Base-by-base conservation (phyloP, 2,113 vertebrate species). In the Phrynosoma platyrhinos region DNA sequence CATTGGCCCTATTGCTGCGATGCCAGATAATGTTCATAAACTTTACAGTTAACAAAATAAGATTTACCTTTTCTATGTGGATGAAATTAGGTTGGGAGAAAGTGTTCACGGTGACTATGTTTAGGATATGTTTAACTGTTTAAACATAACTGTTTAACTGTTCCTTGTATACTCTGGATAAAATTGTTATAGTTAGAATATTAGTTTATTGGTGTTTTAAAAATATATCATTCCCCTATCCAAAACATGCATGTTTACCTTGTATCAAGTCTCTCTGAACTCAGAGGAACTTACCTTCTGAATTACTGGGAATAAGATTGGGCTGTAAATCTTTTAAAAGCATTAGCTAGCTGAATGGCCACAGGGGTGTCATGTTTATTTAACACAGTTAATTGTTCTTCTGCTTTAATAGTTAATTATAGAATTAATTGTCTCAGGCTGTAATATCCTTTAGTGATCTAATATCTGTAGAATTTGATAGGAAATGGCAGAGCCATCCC, bases 381-480 rank as follows among this genome's bases (percentile, higher is more conserved):
- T 92, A 89, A 91, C 88, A 74, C 72, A 84, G 88, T 92, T 94
- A 93, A 90, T 88, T 0, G 6, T 93, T 79, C 52, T 62, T 18
- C 14, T 94, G 20, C 52, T 55, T 55, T 55, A 79, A 79, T 55
- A 30, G 52, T 79, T 79, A 30, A 79, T 79, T 79, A 30, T 79
- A 30, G 52, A n/a, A 30, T 79, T 79, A 79, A 79, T 79, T 79
- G 77, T 79, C 77, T 62, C 9, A 13, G 64, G 66, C 83, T 62
- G 53, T 83, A 90, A 88, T 82, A 68, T 89, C 91, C 10, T 93
- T 91, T 91, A 85, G 87, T 89, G 52, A 93, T 87, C 84, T 94
- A 91, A 93, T 88, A 82, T 90, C 69, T 85, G 1, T 82, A 91
- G 92, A 91, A 93, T 94, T 90, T 90, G 82, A 82, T 91, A 0